These are phyloP conservation scores for Poicephalus gulielmi DNA, from an alignment of 2,113 vertebrate genomes.

Conservation along the genomic window DNA sequence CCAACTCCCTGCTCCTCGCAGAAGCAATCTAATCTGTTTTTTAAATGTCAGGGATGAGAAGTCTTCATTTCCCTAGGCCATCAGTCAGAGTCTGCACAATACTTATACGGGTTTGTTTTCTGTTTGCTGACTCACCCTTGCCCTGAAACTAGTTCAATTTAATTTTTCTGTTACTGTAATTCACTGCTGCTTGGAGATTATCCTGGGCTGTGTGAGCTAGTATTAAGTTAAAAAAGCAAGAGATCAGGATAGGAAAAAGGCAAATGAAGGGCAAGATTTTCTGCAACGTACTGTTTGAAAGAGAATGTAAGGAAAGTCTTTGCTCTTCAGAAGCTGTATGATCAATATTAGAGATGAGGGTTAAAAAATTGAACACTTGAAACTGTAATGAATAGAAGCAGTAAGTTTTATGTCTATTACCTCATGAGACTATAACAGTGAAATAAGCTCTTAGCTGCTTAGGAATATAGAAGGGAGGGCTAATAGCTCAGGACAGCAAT, in stretches of 20 bases:
- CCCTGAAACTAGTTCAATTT: neutral
- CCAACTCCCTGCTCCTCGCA: neutral
- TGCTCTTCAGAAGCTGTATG: neutral
- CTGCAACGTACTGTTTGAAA: neutral
- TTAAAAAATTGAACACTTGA: neutral
- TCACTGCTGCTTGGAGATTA: conserved; percentile 6
- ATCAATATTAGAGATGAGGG: neutral
- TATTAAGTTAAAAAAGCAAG: neutral
- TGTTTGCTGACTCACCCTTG: conserved; percentile 6
- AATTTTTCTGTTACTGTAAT: conserved; percentile 7
- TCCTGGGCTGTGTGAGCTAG: neutral
- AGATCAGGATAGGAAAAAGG: neutral
- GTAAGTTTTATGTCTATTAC: neutral
- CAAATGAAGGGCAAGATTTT: neutral
- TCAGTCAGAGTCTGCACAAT: neutral
- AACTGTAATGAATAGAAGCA: neutral
- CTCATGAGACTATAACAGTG: neutral
- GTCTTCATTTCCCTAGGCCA: neutral
- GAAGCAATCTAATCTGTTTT: neutral
- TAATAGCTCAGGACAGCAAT: neutral
- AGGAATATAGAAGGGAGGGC: neutral
- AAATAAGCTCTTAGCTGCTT: neutral
- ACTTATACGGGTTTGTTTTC: neutral
- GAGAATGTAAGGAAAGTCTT: neutral
- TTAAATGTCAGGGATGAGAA: neutral